Conservation (phyloP, 1,140 invertebrate species). For the Drosophila ogumai region DNA sequence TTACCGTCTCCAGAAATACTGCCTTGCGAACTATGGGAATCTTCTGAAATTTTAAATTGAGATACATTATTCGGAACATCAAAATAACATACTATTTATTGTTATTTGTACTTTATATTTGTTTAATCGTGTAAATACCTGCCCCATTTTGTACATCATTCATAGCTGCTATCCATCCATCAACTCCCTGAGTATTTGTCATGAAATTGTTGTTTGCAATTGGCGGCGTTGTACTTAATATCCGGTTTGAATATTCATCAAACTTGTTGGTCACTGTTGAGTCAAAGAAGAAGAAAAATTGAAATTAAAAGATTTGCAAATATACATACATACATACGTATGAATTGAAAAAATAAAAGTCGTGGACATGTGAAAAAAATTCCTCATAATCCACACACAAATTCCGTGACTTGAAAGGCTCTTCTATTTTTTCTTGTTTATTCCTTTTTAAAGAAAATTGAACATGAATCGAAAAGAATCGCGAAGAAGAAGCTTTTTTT, state of each 20-base stretch:
- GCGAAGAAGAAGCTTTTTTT: slow-evolving; percentile 18
- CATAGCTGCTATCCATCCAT: slow-evolving; percentile 69
- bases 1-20: slow-evolving; percentile 82
- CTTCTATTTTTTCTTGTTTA: slow-evolving; percentile 39
- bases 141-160: slow-evolving; percentile 64
- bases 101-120: not conserved
- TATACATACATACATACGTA: not conserved
- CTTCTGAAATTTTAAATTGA: slow-evolving; percentile 57
- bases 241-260: slow-evolving; percentile 59
- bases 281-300: not conserved
- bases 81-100: not conserved
- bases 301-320: slow-evolving; percentile 3
- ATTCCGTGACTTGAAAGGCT: slow-evolving; percentile 49
- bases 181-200: slow-evolving; percentile 65
- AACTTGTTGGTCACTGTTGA: slow-evolving; percentile 57
- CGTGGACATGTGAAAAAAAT: slow-evolving; percentile 25
- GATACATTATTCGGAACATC: not conserved
- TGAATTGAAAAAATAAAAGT: slow-evolving; percentile 7
- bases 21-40: slow-evolving; percentile 80
- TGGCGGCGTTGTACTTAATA: slow-evolving; percentile 38
- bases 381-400: slow-evolving; percentile 10
- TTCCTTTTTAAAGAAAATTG: slow-evolving; percentile 31
- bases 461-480: slow-evolving; percentile 14
- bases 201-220: slow-evolving; percentile 50
- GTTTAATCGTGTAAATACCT: slow-evolving; percentile 42